Evolutionary conservation across 2,113 vertebrate genomes (phyloP), one percentile per base, ranked within the genome.

Genomic region (Anarrhichthys ocellatus): DNA sequence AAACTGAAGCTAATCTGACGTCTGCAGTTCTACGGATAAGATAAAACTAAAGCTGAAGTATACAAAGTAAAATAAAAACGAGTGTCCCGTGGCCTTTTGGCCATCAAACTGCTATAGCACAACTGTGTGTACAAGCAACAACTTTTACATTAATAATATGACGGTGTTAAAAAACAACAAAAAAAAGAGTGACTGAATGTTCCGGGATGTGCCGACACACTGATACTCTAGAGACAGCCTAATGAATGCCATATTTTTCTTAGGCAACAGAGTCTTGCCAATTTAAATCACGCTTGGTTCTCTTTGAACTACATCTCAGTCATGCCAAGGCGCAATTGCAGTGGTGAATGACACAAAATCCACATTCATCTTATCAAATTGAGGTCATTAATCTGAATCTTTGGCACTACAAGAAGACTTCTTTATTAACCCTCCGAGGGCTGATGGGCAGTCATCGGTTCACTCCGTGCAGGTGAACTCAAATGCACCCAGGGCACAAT

Each of bases 381-480:
- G 36, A 70, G 75, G 71, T 76, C 50, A 85, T 84, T 17, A 50
- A 50, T 78, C 52, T 29, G 4, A 69, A 27, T 52, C 58, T 79
- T 42, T 91, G 84, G 84, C 83, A 78, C n/a, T 5, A 40, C 9
- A 44, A 73, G 70, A 54, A 69, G 66, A 46, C 44, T 27, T 59
- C 27, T 56, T 24, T 1, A 9, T 44, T 56, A 17, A 74, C 32
- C 66, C 38, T 70, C 70, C 65, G 59, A 59, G 22, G 52, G 29
- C 63, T 70, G 46, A 74, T 68, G 46, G 58, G 61, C 18, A 52
- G 65, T 83, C 78, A 67, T 89, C 88, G 56, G 82, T 87, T 89
- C 81, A 81, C 77, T 69, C 73, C 48, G 38, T 59, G 76, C 90
- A 91, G 90, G 91, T 92, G 84, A 90, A 92, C 81, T 88, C 52